These are phyloP conservation scores for Drosophila melanica DNA, from an alignment of 1,140 invertebrate species.

Conservation along the genomic window DNA sequence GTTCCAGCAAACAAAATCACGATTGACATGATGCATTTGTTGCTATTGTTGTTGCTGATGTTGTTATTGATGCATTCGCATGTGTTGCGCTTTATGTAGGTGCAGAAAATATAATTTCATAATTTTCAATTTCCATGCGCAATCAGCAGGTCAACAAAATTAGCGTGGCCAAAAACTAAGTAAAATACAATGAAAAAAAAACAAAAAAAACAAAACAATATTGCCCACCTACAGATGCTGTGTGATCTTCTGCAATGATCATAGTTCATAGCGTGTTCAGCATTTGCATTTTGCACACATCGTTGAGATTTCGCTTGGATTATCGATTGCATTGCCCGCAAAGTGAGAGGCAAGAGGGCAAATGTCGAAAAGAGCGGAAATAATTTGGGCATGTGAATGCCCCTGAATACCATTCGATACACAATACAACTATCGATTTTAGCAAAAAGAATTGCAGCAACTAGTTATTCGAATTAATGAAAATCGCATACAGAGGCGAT, in stretches of 20 bases:
- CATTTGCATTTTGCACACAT: conserved; percentile 72
- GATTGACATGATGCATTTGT: conserved; percentile 76
- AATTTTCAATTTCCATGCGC: conserved; percentile 81
- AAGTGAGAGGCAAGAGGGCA: conserved; percentile 43
- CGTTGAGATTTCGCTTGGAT: conserved; percentile 53
- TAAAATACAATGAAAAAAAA: not conserved
- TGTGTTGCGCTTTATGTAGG: conserved; percentile 54
- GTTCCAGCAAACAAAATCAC: conserved; percentile 82
- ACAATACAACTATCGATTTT: not conserved
- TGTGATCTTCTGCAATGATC: conserved; percentile 48
- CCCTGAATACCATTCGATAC: conserved; percentile 23
- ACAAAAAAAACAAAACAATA: conserved; percentile 20
- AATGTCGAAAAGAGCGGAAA: conserved; percentile 33
- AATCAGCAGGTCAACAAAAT: conserved; percentile 81
- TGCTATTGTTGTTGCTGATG: conserved; percentile 38
- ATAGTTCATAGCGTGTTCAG: conserved; percentile 42
- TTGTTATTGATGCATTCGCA: conserved; percentile 51
- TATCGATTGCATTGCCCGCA: conserved; percentile 27
- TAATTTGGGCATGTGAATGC: conserved; percentile 30
- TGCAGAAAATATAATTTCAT: conserved; percentile 81
- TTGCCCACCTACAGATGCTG: conserved; percentile 61
- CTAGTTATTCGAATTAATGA: not conserved
- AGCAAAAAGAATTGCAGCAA: not conserved
- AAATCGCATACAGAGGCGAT: not conserved
- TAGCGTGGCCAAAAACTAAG: conserved; percentile 74